Percentiles rank a stretch among this genome's conserved stretches.
Evolutionary conservation across 2,888 invertebrate genomes (phyloP).

Genomic region (Aphrophora alni): DNA sequence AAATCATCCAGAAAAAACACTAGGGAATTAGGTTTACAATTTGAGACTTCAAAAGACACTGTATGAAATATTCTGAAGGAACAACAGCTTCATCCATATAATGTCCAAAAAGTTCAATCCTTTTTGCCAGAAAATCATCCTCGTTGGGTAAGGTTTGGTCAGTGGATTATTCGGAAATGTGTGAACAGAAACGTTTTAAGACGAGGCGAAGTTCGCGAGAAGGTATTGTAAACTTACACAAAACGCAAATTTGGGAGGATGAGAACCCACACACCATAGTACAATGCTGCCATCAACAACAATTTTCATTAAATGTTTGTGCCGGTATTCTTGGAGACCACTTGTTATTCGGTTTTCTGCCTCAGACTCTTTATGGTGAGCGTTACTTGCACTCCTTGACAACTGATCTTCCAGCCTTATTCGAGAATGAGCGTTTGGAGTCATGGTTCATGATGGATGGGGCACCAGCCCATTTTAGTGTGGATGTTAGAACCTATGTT

Average conservation of each 20-base stretch:
- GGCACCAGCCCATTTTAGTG: slow-evolving; percentile 47
- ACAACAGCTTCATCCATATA: slow-evolving; percentile 40
- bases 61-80: slow-evolving; percentile 20
- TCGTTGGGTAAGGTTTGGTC: slow-evolving; percentile 48
- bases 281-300: slow-evolving; percentile 49
- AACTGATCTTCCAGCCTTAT: too few relatives aligned
- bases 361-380: slow-evolving; percentile 41
- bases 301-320: slow-evolving; percentile 48
- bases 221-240: slow-evolving; percentile 50
- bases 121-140: slow-evolving; percentile 31
- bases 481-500: slow-evolving; percentile 45
- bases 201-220: slow-evolving; percentile 49
- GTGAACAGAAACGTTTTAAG: slow-evolving; percentile 48
- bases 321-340: slow-evolving; percentile 46
- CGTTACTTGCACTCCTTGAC: slow-evolving; percentile 39
- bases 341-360: slow-evolving; percentile 45
- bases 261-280: slow-evolving; percentile 50
- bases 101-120: slow-evolving; percentile 37
- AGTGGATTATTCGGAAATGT: slow-evolving; percentile 33
- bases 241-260: slow-evolving; percentile 50
- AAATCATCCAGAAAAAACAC: neutral
- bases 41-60: neutral
- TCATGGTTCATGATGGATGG: slow-evolving; percentile 54
- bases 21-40: slow-evolving; percentile 8
- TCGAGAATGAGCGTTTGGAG: neutral